These are phyloP conservation scores for Ctenoplectra terminalis DNA, from an alignment of 1,140 invertebrate genomes.

Conservation along the genomic window DNA sequence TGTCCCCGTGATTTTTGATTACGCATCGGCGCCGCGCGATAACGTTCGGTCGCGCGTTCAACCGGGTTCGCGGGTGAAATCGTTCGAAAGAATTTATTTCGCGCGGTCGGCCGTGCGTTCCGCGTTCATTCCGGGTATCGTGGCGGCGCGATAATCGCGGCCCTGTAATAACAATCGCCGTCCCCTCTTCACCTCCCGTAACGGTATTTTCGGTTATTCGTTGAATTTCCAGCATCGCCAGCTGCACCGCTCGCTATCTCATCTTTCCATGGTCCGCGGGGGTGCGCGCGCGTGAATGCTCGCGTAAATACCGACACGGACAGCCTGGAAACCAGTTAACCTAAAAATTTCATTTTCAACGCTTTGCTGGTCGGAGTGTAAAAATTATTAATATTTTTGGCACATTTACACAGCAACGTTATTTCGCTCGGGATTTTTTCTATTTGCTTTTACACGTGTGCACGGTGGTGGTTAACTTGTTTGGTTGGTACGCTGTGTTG, in stretches of 20 bases:
- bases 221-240: conserved; percentile 60
- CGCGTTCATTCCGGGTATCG: conserved; percentile 57
- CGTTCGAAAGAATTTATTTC: conserved; percentile 70
- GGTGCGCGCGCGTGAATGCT: background rate
- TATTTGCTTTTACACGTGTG: background rate
- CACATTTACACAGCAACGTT: background rate
- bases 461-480: background rate
- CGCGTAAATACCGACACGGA: background rate
- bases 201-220: conserved; percentile 62
- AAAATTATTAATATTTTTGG: background rate
- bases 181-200: background rate
- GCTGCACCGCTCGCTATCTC: conserved; percentile 54
- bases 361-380: background rate
- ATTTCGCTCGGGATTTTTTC: background rate
- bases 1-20: conserved; percentile 65
- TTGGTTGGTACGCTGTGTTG: background rate
- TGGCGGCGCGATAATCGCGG: conserved; percentile 57
- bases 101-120: conserved; percentile 37
- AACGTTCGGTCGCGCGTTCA: conserved; percentile 47
- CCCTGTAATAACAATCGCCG: conserved; percentile 64
- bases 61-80: conserved; percentile 56
- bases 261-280: conserved; percentile 7
- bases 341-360: background rate
- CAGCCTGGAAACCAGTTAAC: conserved; percentile 17
- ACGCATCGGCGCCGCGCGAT: conserved; percentile 51